Evolutionary conservation across 2,888 invertebrate genomes (phyloP), one percentile per base, ranked within the genome.

Genomic region (Ichneumoninae sp.): DNA sequence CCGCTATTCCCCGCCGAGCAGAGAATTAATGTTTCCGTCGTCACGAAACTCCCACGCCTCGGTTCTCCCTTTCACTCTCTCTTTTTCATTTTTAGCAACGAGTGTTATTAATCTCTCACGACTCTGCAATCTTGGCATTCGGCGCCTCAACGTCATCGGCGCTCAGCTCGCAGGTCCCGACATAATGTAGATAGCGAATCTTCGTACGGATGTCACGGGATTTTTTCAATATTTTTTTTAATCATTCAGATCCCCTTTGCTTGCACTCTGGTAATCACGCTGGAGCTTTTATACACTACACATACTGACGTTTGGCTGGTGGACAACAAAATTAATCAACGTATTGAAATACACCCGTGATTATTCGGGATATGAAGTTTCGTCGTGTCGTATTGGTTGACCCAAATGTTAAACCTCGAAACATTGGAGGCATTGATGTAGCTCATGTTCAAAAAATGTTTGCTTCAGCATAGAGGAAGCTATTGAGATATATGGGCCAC

Each of bases 81-180:
- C 30, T 50, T 69, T 47, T 69, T 69, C 69, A 8, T 40, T 44
- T 19, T 19, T n/a, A 26, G 69, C 62, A 62, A 50, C 50, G 16
- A 16, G 30, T 26, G n/a, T 52, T 69, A 50, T 70, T 70, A 70
- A 70, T 70, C 70, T 70, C 52, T 70, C 52, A 33, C 19, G 30
- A 19, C 44, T 44, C 44, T 44, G 36, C 22, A 68, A 50, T 47
- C 22, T 26, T 47, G 19, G 13, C 22, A 26, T 30, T 50, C 44
- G 44, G 50, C 19, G 30, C 1, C 13, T 44, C 26, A 50, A 50
- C 16, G n/a, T 52, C 52, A 33, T n/a, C 50, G 33, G 52, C 47
- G n/a, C 52, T 22, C 54, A 16, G 22, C 22, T 7, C 62, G 7
- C 6, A 62, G n/a, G 7, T 0, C 16, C 2, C 5, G 30, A 16